Base-by-base conservation (phyloP, 2,797 vertebrate species). In the Silurus aristotelis region DNA sequence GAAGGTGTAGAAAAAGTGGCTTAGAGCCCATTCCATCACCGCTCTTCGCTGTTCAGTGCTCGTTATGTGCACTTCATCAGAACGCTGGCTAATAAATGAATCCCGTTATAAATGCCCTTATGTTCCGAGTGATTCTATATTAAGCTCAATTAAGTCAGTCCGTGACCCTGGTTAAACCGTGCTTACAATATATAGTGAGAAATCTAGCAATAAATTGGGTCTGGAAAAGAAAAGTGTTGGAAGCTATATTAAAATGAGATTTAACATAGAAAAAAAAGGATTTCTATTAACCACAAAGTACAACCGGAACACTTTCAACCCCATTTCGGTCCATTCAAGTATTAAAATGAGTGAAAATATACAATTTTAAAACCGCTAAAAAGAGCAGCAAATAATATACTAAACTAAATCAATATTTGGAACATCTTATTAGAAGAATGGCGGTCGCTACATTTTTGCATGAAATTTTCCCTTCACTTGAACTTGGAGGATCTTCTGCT, bases 41-140 rank as follows among this genome's bases (percentile, higher is more conserved):
- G 38, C 38, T 38, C 38, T 38, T 38, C 38, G 38, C 46, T 52
- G 48, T 52, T 52, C 48, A 52, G 48, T 52, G 48, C 48, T 52
- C 48, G 10, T 52, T 52, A 52, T 52, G 48, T 52, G 48, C 48
- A 52, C 48, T 80, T 84, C 66, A 84, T 80, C 83, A 71, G 38
- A 61, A 71, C 61, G 19, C 66, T 2, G 60, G 25, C 83, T 22
- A 84, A 64, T 60, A 71, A 82, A 70, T 17, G 52, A 82, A 20
- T 43, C 19, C 61, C 82, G 48, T 84, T 84, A 77, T 38, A 70
- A 27, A 79, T 14, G 38, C 61, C 83, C 83, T 60, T 52, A 80
- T 80, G 38, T 71, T 84, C 38, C n/a, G 12, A 58, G 25, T 52
- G 43, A 17, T 31, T 79, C 55, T 58, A 71, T 60, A 84, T 64